Evolutionary conservation across 2,888 invertebrate species (phyloP), one percentile per base, ranked within the genome.

Genomic region (Drosophila melanosoma): DNA sequence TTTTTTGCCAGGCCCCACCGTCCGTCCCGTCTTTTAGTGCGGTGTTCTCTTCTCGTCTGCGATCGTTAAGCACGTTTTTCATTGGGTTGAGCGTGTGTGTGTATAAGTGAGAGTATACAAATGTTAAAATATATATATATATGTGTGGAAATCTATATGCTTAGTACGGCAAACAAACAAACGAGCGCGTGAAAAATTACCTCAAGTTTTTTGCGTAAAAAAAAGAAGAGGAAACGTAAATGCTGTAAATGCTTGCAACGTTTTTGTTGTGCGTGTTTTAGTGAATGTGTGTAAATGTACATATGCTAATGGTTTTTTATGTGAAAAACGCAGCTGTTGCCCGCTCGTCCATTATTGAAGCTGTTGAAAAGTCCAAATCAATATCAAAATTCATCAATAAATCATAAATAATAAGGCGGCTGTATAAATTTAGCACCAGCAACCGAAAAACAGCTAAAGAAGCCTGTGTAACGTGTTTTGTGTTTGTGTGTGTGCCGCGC

Each of bases 1-100:
- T 63, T 65, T 65, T 79, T 66, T 54, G 68, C 62, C 60, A 59
- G 61, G 59, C 74, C 45, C 42, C 58, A 45, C 65, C 54, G 62
- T 61, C 69, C 79, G 78, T 81, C 73, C 73, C 68, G 29, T 57
- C 40, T 63, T 11, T 66, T 52, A 53, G 66, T 70, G 68, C 58
- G 54, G 52, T 53, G 49, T 56, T 65, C 52, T 68, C 32, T 56
- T 60, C 52, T 68, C 23, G 48, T 48, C 45, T 56, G 76, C 75
- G 83, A 84, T 85, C 90, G 81, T 78, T 68, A 62, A 78, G 86
- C 83, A 82, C 83, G 88, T 83, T 88, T 87, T 67, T 77, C 54
- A 36, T 57, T 64, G 58, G 66, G 29, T 54, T 61, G 58, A 65
- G n/a, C 45, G 32, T 56, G 35, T 51, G 23, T 64, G 20, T 45